A percentile compares a stretch with the other conserved stretches of the same genome.
phyloP scores from a whole-genome alignment of 2,113 vertebrate genomes.

The Pollachius pollachius region DNA sequence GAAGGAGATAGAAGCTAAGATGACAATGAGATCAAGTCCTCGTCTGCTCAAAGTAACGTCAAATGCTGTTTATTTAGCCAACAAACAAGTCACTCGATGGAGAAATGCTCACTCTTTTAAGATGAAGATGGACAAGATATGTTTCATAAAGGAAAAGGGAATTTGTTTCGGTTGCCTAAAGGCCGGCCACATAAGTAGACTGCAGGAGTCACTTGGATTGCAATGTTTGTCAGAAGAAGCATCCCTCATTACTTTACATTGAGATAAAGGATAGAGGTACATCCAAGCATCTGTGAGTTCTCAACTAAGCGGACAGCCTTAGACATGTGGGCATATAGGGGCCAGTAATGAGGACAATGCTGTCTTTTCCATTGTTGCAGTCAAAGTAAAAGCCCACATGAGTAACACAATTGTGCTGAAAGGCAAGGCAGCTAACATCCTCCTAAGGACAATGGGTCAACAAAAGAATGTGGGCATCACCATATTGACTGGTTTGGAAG shows the following conservation, averaged over 20 bases:
- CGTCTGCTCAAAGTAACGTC: background rate
- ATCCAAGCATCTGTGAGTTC: no score
- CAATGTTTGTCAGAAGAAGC: constrained; percentile 9
- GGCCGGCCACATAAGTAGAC: constrained; percentile 15
- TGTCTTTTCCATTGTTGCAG: no score
- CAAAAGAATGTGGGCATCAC: background rate
- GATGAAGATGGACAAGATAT: constrained; percentile 21
- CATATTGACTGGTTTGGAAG: constrained; percentile 15
- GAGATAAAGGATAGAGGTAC: no score
- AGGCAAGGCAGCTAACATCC: constrained; percentile 3
- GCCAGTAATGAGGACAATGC: no score
- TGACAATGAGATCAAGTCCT: background rate
- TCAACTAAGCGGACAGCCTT: no score
- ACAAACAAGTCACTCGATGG: constrained; percentile 13
- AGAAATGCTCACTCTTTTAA: constrained; percentile 3
- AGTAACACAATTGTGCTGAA: no score
- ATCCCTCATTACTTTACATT: no score
- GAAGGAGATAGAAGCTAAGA: constrained; percentile 12
- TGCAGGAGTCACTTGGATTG: constrained; percentile 14
- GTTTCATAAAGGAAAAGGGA: no score
- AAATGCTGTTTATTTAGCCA: background rate
- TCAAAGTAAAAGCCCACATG: no score
- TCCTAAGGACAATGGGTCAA: constrained; percentile 13
- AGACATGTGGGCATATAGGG: no score
- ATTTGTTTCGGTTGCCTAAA: no score